Evolutionary conservation across 2,797 vertebrate genomes (phyloP).

Genomic region (Cynopterus sphinx): DNA sequence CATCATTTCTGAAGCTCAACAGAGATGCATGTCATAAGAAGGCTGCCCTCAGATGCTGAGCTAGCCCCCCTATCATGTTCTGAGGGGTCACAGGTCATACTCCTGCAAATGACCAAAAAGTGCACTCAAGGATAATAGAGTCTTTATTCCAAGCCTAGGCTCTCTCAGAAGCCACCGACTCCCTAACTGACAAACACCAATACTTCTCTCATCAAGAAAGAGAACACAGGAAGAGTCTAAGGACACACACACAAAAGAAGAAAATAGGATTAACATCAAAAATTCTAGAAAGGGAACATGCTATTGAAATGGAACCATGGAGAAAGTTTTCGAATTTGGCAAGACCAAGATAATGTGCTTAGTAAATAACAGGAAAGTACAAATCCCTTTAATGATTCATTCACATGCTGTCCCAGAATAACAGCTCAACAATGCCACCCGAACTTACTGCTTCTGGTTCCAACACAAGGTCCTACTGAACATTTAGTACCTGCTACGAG

Average conservation of each 20-base stretch:
- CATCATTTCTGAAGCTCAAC: not conserved
- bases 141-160: not conserved
- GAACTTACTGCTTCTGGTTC: not conserved
- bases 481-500: not conserved
- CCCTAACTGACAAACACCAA: not conserved
- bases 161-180: not conserved
- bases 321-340: conserved; percentile 37
- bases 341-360: conserved; percentile 44
- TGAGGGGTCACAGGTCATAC: not conserved
- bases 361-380: conserved; percentile 49
- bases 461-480: not conserved
- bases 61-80: no score
- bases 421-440: not conserved
- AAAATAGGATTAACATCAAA: not conserved
- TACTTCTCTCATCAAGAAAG: not conserved
- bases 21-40: not conserved
- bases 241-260: not conserved
- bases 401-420: conserved; percentile 11
- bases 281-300: not conserved
- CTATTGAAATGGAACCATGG: not conserved
- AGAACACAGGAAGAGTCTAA: not conserved
- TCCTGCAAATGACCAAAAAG: not conserved
- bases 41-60: not conserved
- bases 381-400: conserved; percentile 48
- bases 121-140: not conserved